These are phyloP conservation scores for Dione vanillae DNA, from an alignment of 2,888 invertebrate species.

Conservation along the genomic window DNA sequence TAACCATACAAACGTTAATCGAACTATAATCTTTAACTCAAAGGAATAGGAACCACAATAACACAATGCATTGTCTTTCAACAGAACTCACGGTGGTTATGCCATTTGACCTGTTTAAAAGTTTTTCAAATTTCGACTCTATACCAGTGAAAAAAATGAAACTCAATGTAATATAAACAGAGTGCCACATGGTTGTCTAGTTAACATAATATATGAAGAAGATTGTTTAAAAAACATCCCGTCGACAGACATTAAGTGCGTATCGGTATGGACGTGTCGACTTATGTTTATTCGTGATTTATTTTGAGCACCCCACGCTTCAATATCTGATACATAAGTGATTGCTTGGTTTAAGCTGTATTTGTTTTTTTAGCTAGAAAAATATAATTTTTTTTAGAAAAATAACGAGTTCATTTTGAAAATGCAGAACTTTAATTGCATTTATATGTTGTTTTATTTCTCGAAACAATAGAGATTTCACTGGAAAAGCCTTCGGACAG, in stretches of 20 bases:
- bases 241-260: slow-evolving; percentile 72
- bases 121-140: slow-evolving; percentile 58
- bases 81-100: slow-evolving; percentile 52
- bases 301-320: slow-evolving; percentile 37
- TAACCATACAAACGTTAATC: slow-evolving; percentile 44
- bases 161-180: slow-evolving; percentile 51
- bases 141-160: slow-evolving; percentile 47
- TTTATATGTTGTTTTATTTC: slow-evolving; percentile 37
- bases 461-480: slow-evolving; percentile 47
- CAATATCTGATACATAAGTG: slow-evolving; percentile 18
- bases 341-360: not conserved
- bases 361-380: not conserved
- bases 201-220: slow-evolving; percentile 75
- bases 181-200: slow-evolving; percentile 67
- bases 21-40: slow-evolving; percentile 48
- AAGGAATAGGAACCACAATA: slow-evolving; percentile 51
- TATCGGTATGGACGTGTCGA: slow-evolving; percentile 44
- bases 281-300: slow-evolving; percentile 38
- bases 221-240: slow-evolving; percentile 69
- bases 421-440: slow-evolving; percentile 12
- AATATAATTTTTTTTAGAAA: not conserved
- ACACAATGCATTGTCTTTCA: slow-evolving; percentile 45
- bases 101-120: slow-evolving; percentile 48
- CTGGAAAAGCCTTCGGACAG: slow-evolving; percentile 45
- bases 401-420: not conserved